phyloP scores from a whole-genome alignment of 2,113 vertebrate species.

The Catharus fuscescens region DNA sequence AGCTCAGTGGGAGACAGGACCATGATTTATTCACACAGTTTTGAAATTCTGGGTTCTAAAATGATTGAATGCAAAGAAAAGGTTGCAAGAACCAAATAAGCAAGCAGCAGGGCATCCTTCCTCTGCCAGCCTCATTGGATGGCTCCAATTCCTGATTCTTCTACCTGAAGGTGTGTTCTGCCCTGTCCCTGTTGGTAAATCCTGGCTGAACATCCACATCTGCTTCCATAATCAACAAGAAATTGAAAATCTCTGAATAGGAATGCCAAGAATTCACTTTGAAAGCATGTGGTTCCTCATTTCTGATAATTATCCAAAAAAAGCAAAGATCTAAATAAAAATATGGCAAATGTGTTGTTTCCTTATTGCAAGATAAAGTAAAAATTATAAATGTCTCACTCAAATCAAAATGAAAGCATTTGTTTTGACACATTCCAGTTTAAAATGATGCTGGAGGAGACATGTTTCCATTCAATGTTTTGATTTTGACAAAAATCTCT shows the following conservation, averaged over 20 bases:
- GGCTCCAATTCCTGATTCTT: not conserved
- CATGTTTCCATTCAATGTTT: constrained; percentile 54
- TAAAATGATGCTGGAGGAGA: constrained; percentile 20
- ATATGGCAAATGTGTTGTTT: not conserved
- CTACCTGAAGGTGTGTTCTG: not conserved
- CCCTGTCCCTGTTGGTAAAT: not conserved
- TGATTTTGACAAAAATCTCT: constrained; percentile 46
- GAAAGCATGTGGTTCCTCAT: not conserved
- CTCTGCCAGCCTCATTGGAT: not conserved
- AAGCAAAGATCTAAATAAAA: constrained; percentile 22
- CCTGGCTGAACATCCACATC: not conserved
- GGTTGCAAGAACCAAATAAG: not conserved
- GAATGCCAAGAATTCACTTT: not conserved
- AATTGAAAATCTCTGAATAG: not conserved
- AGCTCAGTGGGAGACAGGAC: not conserved
- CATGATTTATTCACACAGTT: not conserved
- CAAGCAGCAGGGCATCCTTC: not conserved
- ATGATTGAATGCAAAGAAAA: not conserved
- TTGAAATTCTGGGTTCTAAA: not conserved
- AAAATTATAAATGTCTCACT: constrained; percentile 9
- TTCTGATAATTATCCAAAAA: constrained; percentile 32
- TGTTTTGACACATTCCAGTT: constrained; percentile 58
- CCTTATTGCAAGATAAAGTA: not conserved
- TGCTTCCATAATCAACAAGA: not conserved
- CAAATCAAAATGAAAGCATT: constrained; percentile 34